Conservation (phyloP, 2,888 invertebrate genomes). For the Papilio gigon region DNA sequence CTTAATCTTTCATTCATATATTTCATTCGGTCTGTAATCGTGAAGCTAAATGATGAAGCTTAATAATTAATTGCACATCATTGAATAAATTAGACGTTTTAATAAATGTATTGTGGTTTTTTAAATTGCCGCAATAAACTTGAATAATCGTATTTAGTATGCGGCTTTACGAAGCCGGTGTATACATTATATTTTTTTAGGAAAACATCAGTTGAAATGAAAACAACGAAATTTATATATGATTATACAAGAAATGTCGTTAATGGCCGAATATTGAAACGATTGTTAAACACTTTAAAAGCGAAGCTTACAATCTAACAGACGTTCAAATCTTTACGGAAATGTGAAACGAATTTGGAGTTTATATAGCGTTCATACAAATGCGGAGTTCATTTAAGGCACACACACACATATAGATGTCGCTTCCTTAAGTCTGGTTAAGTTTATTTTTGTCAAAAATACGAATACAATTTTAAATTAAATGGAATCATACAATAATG, state of each 20-base stretch:
- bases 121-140: constrained; percentile 19
- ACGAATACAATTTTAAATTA: not conserved
- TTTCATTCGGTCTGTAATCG: not conserved
- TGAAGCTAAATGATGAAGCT: not conserved
- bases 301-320: too few relatives aligned
- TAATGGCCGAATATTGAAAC: too few relatives aligned
- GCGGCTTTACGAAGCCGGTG: not conserved
- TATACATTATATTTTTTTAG: not conserved
- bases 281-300: too few relatives aligned
- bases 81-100: constrained; percentile 16
- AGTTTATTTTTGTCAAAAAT: not conserved
- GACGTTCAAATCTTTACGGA: too few relatives aligned
- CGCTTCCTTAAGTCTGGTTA: too few relatives aligned
- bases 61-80: constrained; percentile 19
- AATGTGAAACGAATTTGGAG: too few relatives aligned
- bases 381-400: too few relatives aligned
- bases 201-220: not conserved
- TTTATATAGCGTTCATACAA: too few relatives aligned
- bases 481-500: not conserved
- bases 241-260: not conserved
- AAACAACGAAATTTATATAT: not conserved
- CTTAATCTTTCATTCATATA: not conserved
- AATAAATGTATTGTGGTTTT: constrained; percentile 22
- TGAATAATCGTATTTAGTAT: constrained; percentile 15
- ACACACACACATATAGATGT: too few relatives aligned